These are phyloP conservation scores for Paramisgurnus dabryanus DNA, from an alignment of 2,113 vertebrate species.

Conservation along the genomic window DNA sequence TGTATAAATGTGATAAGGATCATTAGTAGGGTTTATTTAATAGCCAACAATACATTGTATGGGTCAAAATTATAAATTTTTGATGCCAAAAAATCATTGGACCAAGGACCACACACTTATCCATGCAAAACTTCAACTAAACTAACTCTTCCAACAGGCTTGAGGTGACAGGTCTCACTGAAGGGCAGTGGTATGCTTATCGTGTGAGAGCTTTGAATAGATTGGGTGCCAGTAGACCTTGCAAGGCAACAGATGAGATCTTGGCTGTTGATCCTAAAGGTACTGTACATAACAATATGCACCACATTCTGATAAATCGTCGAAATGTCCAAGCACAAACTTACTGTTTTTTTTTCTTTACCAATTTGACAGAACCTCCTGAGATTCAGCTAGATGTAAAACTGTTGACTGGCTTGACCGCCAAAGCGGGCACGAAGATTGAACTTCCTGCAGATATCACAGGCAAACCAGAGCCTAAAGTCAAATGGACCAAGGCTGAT, in stretches of 20 bases:
- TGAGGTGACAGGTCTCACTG: conserved; percentile 88
- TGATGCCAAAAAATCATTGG: neutral
- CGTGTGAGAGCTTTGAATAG: conserved; percentile 92
- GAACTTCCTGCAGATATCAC: conserved; percentile 87
- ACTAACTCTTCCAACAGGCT: conserved; percentile 66
- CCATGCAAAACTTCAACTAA: neutral
- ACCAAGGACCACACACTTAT: neutral
- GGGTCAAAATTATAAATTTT: too few species aligned
- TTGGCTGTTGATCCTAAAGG: conserved; percentile 93
- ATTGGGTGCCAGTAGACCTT: conserved; percentile 86
- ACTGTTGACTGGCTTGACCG: conserved; percentile 91
- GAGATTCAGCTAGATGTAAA: conserved; percentile 95
- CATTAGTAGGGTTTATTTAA: too few species aligned
- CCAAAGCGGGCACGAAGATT: conserved; percentile 94
- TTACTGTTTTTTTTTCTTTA: conserved; percentile 2
- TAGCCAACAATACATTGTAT: too few species aligned
- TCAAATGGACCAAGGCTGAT: conserved; percentile 97
- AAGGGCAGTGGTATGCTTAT: conserved; percentile 97
- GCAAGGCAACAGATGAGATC: conserved; percentile 95
- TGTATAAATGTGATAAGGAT: too few species aligned
- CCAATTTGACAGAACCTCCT: conserved; percentile 82
- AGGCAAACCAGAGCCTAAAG: conserved; percentile 88
- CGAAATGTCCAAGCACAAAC: neutral
- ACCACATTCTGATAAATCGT: neutral
- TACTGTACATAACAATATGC: conserved; percentile 57